These are phyloP conservation scores for Albula goreensis DNA, from an alignment of 2,113 vertebrate genomes.

Conservation along the genomic window DNA sequence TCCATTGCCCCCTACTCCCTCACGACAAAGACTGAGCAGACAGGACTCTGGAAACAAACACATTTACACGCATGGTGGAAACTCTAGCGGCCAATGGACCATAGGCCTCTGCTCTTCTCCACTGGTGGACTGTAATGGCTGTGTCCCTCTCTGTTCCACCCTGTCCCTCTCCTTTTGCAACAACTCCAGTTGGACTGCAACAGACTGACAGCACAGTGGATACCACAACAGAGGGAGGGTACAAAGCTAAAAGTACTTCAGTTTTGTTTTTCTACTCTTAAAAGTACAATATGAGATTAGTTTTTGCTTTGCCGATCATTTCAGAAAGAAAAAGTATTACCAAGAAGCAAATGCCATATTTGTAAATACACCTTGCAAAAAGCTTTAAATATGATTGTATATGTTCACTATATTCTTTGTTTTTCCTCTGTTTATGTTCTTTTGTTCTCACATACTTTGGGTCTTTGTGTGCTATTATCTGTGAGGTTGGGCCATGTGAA, in stretches of 20 bases:
- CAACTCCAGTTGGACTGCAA: neutral
- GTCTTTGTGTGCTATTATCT: neutral
- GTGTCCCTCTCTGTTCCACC: neutral
- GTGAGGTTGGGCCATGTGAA: no score
- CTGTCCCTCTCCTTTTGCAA: no score
- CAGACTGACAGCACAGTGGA: neutral
- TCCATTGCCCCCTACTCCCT: neutral
- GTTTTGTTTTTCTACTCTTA: neutral
- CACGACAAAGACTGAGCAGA: neutral
- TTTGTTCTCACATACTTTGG: neutral
- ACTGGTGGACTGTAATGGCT: neutral
- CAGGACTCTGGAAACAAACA: neutral
- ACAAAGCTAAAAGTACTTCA: neutral
- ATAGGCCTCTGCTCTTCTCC: neutral
- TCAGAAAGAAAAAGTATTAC: neutral
- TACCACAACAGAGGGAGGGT: neutral
- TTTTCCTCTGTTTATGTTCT: neutral
- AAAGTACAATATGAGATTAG: neutral
- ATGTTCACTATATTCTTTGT: conserved; percentile 9
- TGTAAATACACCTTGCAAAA: conserved; percentile 22
- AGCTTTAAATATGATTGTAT: conserved; percentile 8
- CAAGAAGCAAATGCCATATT: conserved; percentile 7
- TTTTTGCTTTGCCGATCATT: conserved; percentile 3
- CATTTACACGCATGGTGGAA: neutral
- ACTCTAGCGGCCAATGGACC: neutral